Percentiles rank a stretch among this genome's conserved stretches.
phyloP scores from a whole-genome alignment of 1,140 invertebrate genomes.

The Pogonomyrmex barbatus region DNA sequence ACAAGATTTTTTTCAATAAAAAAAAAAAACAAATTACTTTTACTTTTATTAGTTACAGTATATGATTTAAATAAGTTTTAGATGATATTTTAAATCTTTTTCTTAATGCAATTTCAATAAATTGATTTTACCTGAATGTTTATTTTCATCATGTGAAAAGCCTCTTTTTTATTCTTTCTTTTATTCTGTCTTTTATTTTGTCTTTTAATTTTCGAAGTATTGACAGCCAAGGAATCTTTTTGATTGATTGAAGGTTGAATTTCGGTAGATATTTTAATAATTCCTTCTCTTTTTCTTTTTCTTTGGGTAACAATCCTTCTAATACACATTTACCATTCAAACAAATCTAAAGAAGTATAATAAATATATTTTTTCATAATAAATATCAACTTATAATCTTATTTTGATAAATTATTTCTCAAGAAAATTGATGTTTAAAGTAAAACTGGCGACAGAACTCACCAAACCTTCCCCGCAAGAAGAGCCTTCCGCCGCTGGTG shows the following conservation, averaged over 20 bases:
- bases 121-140: neutral
- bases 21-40: neutral
- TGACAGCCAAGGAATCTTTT: constrained; percentile 10
- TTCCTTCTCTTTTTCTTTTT: constrained; percentile 12
- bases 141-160: neutral
- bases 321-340: constrained; percentile 57
- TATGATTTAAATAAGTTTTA: neutral
- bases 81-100: neutral
- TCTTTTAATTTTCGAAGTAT: neutral
- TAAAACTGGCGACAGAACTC: constrained; percentile 72
- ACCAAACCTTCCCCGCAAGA: constrained; percentile 95
- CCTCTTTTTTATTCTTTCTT: neutral
- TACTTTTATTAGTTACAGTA: neutral
- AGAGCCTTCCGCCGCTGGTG: constrained; percentile 96
- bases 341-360: constrained; percentile 49
- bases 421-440: neutral
- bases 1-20: neutral
- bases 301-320: constrained; percentile 35
- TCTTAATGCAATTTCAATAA: neutral
- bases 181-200: neutral
- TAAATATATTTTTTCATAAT: neutral
- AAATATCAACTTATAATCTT: neutral
- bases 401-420: neutral
- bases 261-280: neutral
- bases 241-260: constrained; percentile 16